Evolutionary conservation across 2,113 vertebrate genomes (phyloP), one percentile per base, ranked within the genome.

Genomic region (Egretta garzetta): DNA sequence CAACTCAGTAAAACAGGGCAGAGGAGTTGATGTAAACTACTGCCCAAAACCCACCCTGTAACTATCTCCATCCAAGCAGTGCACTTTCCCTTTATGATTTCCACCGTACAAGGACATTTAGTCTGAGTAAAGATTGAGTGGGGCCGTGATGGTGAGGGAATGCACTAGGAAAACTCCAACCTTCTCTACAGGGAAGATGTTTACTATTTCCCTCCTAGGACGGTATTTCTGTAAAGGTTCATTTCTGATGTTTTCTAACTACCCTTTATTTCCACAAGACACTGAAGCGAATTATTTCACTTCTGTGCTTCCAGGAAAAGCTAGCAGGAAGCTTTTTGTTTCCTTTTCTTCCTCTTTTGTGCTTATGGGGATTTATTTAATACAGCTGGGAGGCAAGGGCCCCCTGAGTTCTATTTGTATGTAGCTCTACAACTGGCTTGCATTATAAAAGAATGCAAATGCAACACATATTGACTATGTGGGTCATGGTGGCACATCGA

Each of bases 371-470:
- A 79, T 97, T 97, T 97, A 96, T 95, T 96, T 97, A 95, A 95
- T 91, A 93, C 94, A 94, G 81, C 75, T 94, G 92, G 84, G 90
- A 97, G 77, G 67, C 91, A 72, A 45, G 81, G 55, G 59, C 88
- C 88, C 84, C 87, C 66, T n/a, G 76, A 88, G 88, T 79, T 96
- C 91, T 85, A 55, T 96, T 96, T 88, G 71, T 77, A 80, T 1
- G 37, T 80, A 93, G 68, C 73, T 81, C 66, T 84, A 64, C 80
- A 90, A 96, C 96, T 94, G 95, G 73, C 85, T 96, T 96, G 94
- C 80, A 96, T 96, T 96, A 97, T 80, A 94, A 96, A 97, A 96
- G 96, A 97, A 97, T 95, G 96, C 64, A 96, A 97, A 96, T 95
- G 81, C 80, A 93, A 85, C 60, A 60, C 93, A 88, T 47, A 75